Percentiles rank a stretch among this genome's conserved stretches.
Evolutionary conservation across 2,888 invertebrate species (phyloP).

Genomic region (Gortyna flavago): DNA sequence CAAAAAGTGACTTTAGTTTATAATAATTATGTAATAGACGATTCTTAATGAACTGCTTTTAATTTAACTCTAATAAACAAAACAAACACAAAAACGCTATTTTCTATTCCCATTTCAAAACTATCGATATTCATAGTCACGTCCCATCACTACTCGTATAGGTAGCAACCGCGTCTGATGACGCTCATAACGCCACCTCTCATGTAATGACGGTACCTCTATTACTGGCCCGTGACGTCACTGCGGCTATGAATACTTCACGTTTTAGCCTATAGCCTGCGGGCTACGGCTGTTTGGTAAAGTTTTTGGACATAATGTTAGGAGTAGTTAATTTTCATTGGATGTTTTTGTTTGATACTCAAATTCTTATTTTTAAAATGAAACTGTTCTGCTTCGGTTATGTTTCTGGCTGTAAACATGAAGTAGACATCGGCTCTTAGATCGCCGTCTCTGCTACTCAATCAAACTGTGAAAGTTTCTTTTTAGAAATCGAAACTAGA

Average conservation of each 20-base stretch:
- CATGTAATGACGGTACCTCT: conserved; percentile 63
- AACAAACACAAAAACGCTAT: not conserved
- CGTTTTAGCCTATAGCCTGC: conserved; percentile 3
- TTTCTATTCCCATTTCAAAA: not conserved
- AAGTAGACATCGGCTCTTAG: not conserved
- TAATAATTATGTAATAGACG: not conserved
- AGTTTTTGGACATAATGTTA: conserved; percentile 27
- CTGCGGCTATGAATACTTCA: conserved; percentile 38
- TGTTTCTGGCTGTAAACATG: not conserved
- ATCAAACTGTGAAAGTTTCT: too few relatives aligned
- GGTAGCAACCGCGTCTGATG: conserved; percentile 65
- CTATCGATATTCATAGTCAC: conserved; percentile 39
- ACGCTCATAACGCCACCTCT: conserved; percentile 63
- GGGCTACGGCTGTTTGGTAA: conserved; percentile 24
- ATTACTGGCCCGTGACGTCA: conserved; percentile 58
- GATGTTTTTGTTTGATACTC: not conserved
- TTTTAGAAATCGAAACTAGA: too few relatives aligned
- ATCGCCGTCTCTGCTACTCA: too few relatives aligned
- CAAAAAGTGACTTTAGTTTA: not conserved
- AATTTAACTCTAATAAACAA: not conserved
- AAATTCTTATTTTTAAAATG: not conserved
- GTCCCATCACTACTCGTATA: conserved; percentile 69
- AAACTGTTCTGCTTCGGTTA: not conserved
- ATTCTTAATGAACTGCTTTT: not conserved
- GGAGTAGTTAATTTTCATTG: conserved; percentile 4